Evolutionary conservation across 2,797 vertebrate species (phyloP), one percentile per base, ranked within the genome.

Genomic region (Falco columbarius): DNA sequence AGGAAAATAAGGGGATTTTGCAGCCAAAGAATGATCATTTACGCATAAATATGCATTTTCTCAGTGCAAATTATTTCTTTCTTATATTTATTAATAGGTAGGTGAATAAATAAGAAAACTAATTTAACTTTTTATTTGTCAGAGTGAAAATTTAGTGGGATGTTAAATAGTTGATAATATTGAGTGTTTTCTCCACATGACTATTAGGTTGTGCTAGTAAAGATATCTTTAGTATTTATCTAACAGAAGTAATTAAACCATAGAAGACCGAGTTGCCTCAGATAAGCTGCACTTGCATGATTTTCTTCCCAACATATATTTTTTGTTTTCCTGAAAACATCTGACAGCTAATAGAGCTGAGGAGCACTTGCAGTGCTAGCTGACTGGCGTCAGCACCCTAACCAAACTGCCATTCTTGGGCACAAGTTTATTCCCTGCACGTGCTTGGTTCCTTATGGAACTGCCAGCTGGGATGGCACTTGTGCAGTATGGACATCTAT

Each of bases 361-460:
- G 36, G 51, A 81, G 23, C 0, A 0, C 23, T 1, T 24, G 9
- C n/a, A n/a, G 63, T 84, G 56, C 32, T 56, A 30, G 21, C 52
- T 65, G 16, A 0, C 52, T 62, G 46, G 29, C 30, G 36, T 29
- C 74, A 92, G 30, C 34, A 7, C 19, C 1, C 9, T 12, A 10
- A 11, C 61, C 23, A 11, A 14, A 52, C 12, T 59, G 51, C 54
- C 3, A 0, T 24, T 82, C 32, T 49, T 1, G 1, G 30, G 20
- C 76, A 81, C 46, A 38, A 42, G 30, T 77, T 65, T 47, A 36
- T 59, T 92, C 19, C 19, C 27, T 80, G 77, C 17, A 6, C 17
- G 1, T 55, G 32, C 22, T 67, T 79, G 38, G 12, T 66, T 62
- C 63, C 20, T 70, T 0, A 21, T 80, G 81, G 77, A 63, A 23